These are phyloP conservation scores for Aphis gossypii DNA, from an alignment of 1,140 invertebrate genomes.

Conservation along the genomic window DNA sequence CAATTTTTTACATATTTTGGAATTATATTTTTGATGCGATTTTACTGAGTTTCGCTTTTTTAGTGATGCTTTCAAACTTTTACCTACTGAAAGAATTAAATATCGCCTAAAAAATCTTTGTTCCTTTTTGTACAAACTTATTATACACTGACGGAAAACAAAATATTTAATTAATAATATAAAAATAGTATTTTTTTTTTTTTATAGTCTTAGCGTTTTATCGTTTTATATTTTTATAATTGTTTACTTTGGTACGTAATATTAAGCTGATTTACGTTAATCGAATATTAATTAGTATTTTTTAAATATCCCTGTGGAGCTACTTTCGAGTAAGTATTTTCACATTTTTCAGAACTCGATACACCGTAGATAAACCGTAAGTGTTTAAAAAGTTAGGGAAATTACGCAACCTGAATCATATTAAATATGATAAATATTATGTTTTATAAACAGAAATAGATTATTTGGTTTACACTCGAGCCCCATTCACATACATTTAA, in stretches of 20 bases:
- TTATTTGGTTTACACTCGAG: background rate
- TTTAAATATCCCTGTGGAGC: too few relatives aligned
- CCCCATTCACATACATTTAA: background rate
- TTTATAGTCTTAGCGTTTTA: background rate
- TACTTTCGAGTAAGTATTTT: background rate
- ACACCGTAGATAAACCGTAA: background rate
- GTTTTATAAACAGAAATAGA: background rate
- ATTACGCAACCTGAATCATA: background rate
- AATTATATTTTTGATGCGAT: background rate
- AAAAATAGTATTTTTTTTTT: background rate
- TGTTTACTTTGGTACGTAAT: background rate
- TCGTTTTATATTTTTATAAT: background rate
- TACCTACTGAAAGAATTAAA: background rate
- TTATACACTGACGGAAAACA: background rate
- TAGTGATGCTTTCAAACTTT: background rate
- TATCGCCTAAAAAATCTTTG: background rate
- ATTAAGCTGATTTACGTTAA: background rate
- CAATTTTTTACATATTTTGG: background rate
- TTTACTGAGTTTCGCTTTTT: background rate
- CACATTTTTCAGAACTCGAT: background rate
- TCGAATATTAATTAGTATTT: too few relatives aligned
- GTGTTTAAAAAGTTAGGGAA: background rate
- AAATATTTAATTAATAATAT: background rate
- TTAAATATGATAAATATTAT: background rate
- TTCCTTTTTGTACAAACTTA: background rate